Conservation (phyloP, 2,888 invertebrate genomes). For the Dolichopus griseipennis region DNA sequence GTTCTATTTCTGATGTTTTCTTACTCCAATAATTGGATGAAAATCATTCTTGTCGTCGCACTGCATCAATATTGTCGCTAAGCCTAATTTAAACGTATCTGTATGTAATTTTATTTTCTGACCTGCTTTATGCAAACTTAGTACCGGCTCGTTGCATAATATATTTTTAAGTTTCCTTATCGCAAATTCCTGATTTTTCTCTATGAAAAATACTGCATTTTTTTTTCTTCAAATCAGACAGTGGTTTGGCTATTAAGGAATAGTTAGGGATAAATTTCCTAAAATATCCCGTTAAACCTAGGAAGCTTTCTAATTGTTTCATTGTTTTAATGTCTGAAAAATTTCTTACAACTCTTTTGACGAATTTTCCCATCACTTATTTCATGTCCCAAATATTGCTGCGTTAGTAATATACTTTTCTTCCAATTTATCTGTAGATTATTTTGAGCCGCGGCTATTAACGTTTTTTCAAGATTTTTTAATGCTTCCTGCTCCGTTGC, state of each 20-base stretch:
- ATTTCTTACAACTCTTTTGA: conserved; percentile 24
- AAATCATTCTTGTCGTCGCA: conserved; percentile 1
- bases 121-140: conserved; percentile 7
- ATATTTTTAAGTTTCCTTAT: conserved; percentile 21
- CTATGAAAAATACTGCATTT: conserved; percentile 22
- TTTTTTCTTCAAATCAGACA: too few species aligned
- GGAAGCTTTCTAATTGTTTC: conserved; percentile 24
- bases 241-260: conserved; percentile 21
- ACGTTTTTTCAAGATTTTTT: too few species aligned
- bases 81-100: conserved; percentile 8
- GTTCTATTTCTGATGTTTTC: conserved; percentile 21
- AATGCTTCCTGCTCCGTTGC: too few species aligned
- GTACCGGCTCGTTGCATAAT: too few species aligned
- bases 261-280: conserved; percentile 24
- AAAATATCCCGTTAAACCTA: conserved; percentile 22
- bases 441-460: too few species aligned
- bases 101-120: conserved; percentile 7
- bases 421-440: conserved; percentile 21
- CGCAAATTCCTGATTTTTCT: conserved; percentile 20
- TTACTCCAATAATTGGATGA: conserved; percentile 10
- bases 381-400: conserved; percentile 20
- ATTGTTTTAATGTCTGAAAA: conserved; percentile 26
- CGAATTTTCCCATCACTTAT: conserved; percentile 22
- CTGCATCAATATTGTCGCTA: conserved; percentile 15
- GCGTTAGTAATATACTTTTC: conserved; percentile 22